Percentiles rank a stretch among this genome's conserved stretches.
Evolutionary conservation across 2,888 invertebrate species (phyloP).

Genomic region (Adelognathus sp.): DNA sequence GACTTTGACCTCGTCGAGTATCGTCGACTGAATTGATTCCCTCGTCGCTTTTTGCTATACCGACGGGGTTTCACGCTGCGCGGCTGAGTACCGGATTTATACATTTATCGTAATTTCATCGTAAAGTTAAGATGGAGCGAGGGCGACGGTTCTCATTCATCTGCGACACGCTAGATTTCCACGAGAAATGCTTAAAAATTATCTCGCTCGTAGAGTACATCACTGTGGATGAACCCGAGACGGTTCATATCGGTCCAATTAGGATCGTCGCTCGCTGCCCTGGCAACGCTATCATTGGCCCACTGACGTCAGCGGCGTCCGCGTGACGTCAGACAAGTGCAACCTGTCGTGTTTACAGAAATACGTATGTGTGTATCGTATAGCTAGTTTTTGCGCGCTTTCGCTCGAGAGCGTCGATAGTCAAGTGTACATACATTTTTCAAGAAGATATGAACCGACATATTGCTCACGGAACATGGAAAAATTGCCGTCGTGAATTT

Average conservation of each 20-base stretch:
- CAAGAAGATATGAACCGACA: not conserved
- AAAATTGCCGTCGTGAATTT: constrained; percentile 14
- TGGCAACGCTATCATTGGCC: constrained; percentile 66
- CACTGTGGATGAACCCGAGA: not conserved
- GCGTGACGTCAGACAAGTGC: constrained; percentile 73
- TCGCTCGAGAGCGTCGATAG: not conserved
- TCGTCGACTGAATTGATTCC: no score
- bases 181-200: not conserved
- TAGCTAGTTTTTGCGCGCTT: not conserved
- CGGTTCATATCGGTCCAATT: constrained; percentile 60
- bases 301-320: constrained; percentile 71
- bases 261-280: constrained; percentile 65
- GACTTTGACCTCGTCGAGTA: no score
- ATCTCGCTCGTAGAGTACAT: not conserved
- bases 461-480: not conserved
- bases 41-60: no score
- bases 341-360: constrained; percentile 70
- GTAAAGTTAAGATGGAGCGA: no score
- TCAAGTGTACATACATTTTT: constrained; percentile 15
- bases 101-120: no score
- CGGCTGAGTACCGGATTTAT: no score
- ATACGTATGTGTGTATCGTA: constrained; percentile 66
- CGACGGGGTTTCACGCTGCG: no score
- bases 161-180: no score
- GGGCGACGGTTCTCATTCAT: no score